Conservation (phyloP, 2,113 vertebrate genomes). For the Hyperopisus bebe region DNA sequence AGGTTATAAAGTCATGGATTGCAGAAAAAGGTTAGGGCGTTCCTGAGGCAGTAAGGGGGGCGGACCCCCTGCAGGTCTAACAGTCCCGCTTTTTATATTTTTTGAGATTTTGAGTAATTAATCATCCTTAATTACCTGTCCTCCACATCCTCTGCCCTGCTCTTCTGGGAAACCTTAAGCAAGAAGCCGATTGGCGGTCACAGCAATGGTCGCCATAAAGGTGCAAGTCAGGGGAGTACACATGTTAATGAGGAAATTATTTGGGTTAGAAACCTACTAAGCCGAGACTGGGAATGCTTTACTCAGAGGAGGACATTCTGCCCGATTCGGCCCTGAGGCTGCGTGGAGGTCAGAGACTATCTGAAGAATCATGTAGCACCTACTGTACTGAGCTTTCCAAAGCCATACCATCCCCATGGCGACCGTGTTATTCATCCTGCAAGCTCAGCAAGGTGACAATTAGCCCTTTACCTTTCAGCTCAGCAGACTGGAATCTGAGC, state of each 20-base stretch:
- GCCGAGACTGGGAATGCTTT: not conserved
- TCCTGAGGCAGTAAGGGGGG: not conserved
- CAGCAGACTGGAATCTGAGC: not conserved
- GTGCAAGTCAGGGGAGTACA: not conserved
- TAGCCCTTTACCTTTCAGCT: not conserved
- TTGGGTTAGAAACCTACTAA: not conserved
- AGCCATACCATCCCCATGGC: not conserved
- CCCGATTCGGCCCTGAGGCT: not conserved
- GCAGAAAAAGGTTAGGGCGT: not conserved
- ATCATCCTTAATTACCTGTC: conserved; percentile 2
- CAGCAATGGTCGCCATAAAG: not conserved
- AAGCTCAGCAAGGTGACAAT: not conserved
- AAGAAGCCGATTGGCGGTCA: not conserved
- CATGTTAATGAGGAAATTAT: not conserved
- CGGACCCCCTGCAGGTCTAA: not conserved
- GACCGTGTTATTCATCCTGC: not conserved
- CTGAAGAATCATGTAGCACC: not conserved
- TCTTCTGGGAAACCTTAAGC: not conserved
- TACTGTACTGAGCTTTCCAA: not conserved
- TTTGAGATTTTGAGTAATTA: not conserved
- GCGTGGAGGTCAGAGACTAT: not conserved
- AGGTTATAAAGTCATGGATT: not conserved
- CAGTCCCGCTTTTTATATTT: not conserved
- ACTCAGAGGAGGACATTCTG: not conserved
- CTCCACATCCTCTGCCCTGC: not conserved